Conservation (phyloP, 2,113 vertebrate genomes). For the Labeo rohita region DNA sequence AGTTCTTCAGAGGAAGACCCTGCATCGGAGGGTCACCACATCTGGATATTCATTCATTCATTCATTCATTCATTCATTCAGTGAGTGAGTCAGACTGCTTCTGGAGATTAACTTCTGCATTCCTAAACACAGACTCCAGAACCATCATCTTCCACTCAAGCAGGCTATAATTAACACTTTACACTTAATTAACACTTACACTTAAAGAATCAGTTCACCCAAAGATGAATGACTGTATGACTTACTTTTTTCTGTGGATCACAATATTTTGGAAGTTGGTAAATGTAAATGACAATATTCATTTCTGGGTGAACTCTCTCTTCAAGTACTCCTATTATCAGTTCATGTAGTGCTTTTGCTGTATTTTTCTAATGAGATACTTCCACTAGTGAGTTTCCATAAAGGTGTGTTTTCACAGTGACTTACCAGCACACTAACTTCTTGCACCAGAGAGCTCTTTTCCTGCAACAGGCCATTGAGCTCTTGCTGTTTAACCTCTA, state of each 20-base stretch:
- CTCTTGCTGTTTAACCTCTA: constrained; percentile 83
- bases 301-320: neutral
- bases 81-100: neutral
- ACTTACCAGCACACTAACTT: constrained; percentile 87
- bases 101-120: neutral
- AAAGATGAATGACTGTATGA: neutral
- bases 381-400: neutral
- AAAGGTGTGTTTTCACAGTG: neutral
- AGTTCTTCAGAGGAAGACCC: no score
- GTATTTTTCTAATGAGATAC: neutral
- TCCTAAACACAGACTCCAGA: neutral
- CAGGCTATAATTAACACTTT: neutral
- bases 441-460: constrained; percentile 83
- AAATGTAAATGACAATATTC: neutral
- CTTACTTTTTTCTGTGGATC: no score
- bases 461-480: constrained; percentile 81
- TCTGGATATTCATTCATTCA: no score
- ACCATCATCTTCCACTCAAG: neutral
- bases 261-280: no score
- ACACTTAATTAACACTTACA: no score
- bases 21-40: neutral
- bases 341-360: neutral
- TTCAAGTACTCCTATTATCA: neutral
- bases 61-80: neutral
- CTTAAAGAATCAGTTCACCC: neutral